A percentile compares a stretch with the other conserved stretches of the same genome.
Conservation (phyloP, 1,140 invertebrate species). For the Oppia nitens region DNA sequence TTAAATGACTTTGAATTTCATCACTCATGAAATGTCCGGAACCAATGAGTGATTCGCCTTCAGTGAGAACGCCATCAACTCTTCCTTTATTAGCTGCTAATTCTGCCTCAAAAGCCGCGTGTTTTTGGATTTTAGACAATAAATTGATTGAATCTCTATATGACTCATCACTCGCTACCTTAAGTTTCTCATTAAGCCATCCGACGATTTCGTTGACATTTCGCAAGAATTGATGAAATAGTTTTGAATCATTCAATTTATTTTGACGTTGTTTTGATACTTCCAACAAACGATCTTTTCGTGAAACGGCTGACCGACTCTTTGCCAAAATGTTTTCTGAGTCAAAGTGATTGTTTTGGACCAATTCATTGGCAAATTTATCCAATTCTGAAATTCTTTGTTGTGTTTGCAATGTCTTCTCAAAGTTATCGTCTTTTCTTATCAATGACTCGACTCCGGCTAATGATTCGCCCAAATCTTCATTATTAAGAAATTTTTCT, state of each 20-base stretch:
- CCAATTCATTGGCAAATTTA: conserved; percentile 69
- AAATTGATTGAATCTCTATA: conserved; percentile 76
- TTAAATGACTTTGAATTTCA: conserved; percentile 54
- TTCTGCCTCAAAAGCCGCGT: conserved; percentile 93
- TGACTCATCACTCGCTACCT: conserved; percentile 83
- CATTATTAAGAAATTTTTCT: conserved; percentile 40
- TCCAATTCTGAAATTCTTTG: conserved; percentile 67
- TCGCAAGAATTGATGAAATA: conserved; percentile 74
- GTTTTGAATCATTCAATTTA: conserved; percentile 54
- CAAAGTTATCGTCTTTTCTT: conserved; percentile 81
- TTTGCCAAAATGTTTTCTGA: conserved; percentile 57
- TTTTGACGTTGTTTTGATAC: conserved; percentile 42
- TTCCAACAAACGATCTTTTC: conserved; percentile 41
- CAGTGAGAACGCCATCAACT: conserved; percentile 56
- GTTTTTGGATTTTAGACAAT: conserved; percentile 63
- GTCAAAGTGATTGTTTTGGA: conserved; percentile 86
- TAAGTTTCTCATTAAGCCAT: conserved; percentile 88
- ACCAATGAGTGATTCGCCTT: conserved; percentile 41
- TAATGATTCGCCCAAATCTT: conserved; percentile 37
- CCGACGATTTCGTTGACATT: conserved; percentile 67
- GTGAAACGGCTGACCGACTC: conserved; percentile 23
- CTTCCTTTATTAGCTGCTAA: conserved; percentile 68
- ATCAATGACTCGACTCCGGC: conserved; percentile 67
- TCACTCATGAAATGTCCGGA: conserved; percentile 39
- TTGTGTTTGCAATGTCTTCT: conserved; percentile 61